phyloP scores from a whole-genome alignment of 2,888 invertebrate genomes.

The Endotricha flammealis region DNA sequence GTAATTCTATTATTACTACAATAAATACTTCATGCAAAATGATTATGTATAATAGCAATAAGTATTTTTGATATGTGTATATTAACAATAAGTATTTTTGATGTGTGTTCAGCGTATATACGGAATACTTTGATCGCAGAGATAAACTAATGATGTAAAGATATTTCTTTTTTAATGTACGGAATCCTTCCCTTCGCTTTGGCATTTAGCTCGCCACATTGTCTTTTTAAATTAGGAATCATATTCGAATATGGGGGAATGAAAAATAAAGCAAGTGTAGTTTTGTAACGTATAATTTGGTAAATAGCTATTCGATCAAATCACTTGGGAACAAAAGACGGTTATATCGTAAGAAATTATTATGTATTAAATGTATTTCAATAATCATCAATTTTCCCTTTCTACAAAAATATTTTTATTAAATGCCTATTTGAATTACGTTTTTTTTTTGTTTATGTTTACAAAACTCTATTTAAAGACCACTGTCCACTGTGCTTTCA shows the following conservation, averaged over 20 bases:
- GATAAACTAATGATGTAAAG: no score
- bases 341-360: slow-evolving; percentile 38
- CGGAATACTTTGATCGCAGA: no score
- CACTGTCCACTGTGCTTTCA: no score
- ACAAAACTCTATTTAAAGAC: no score
- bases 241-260: slow-evolving; percentile 63
- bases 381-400: slow-evolving; percentile 19
- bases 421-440: no score
- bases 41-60: no score
- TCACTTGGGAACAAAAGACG: slow-evolving; percentile 60
- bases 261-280: slow-evolving; percentile 67
- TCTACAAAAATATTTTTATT: slow-evolving; percentile 18
- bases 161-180: slow-evolving; percentile 19
- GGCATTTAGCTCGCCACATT: slow-evolving; percentile 28
- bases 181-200: slow-evolving; percentile 29
- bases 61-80: no score
- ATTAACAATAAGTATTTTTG: no score
- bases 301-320: slow-evolving; percentile 72
- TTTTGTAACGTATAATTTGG: slow-evolving; percentile 69
- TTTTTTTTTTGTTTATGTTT: no score
- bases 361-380: slow-evolving; percentile 23
- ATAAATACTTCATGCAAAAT: no score
- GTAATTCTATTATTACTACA: no score
- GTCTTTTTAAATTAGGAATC: slow-evolving; percentile 53
- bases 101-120: no score